Evolutionary conservation across 2,797 vertebrate species (phyloP).

Genomic region (Lemur catta): DNA sequence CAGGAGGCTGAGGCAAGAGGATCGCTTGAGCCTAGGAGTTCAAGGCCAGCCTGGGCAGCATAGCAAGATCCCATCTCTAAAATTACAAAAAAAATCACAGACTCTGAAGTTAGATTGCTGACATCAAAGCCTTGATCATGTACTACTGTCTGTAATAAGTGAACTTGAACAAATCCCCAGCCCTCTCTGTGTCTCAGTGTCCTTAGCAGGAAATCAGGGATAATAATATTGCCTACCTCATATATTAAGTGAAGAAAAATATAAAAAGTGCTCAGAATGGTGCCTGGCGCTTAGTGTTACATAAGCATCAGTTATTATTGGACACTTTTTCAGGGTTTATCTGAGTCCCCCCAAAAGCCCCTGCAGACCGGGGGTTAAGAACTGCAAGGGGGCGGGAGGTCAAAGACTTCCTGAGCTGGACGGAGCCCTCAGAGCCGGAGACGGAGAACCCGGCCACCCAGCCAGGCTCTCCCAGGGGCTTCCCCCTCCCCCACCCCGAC

Average conservation of each 20-base stretch:
- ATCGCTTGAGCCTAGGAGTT: neutral
- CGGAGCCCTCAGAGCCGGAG: neutral
- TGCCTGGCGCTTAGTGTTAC: neutral
- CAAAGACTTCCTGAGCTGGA: neutral
- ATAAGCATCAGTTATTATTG: conserved; percentile 47
- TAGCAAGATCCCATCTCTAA: neutral
- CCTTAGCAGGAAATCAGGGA: conserved; percentile 12
- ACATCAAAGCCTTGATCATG: neutral
- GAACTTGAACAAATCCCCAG: neutral
- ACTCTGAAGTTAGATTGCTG: neutral
- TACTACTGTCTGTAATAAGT: neutral
- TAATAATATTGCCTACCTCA: neutral
- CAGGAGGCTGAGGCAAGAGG: no score
- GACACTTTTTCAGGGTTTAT: neutral
- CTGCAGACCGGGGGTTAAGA: neutral
- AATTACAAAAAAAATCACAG: neutral
- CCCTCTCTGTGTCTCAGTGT: neutral
- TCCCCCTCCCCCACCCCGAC: conserved; percentile 25
- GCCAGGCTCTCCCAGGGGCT: conserved; percentile 40
- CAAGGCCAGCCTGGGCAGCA: neutral
- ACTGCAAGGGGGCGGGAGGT: neutral
- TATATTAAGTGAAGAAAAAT: neutral
- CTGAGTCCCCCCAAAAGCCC: neutral
- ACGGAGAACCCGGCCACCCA: neutral
- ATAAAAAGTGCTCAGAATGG: neutral